Base-by-base conservation (phyloP, 1,140 invertebrate genomes). In the Zophobas morio region DNA sequence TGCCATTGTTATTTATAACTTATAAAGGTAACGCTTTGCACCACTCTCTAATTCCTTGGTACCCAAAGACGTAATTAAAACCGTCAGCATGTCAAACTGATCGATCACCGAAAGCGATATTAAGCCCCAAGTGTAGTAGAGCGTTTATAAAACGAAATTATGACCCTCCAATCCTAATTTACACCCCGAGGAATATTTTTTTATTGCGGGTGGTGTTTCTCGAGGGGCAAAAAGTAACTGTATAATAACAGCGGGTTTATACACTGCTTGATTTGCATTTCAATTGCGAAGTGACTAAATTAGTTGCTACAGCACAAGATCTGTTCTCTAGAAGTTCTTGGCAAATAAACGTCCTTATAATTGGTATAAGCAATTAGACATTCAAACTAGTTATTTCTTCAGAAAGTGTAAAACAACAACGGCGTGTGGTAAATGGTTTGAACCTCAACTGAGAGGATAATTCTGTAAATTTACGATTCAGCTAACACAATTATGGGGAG, bases 281-380 rank as follows among this genome's bases (percentile, higher is more conserved):
- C 60, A 66, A 66, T 66, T 66, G 60, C 39, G n/a, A n/a, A 66
- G 60, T 42, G 60, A n/a, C 39, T 66, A 42, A 66, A 66, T 66
- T 66, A 66, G 60, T 66, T 46, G 60, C 60, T 66, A 40, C 6
- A 66, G 60, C n/a, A 39, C 39, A 42, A 66, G 60, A 66, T 66
- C 60, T 51, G 49, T 51, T 51, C n/a, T 20, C 4, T 20, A 51
- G 4, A 20, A 51, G 49, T 51, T 51, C 49, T 66, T 66, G 60
- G 60, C 60, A 66, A 66, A 66, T 66, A 66, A 66, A 66, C 60
- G 60, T 42, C 60, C 39, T 60, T 66, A 66, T 66, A 66, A 66
- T 66, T 66, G 60, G 36, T 66, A 66, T 66, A 66, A 66, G 60
- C 60, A 66, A 66, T 66, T 66, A 66, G 60, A 66, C 60, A 66